Evolutionary conservation across 2,888 invertebrate genomes (phyloP), one percentile per base, ranked within the genome.

Genomic region (Dyspetes luteomarginatus): DNA sequence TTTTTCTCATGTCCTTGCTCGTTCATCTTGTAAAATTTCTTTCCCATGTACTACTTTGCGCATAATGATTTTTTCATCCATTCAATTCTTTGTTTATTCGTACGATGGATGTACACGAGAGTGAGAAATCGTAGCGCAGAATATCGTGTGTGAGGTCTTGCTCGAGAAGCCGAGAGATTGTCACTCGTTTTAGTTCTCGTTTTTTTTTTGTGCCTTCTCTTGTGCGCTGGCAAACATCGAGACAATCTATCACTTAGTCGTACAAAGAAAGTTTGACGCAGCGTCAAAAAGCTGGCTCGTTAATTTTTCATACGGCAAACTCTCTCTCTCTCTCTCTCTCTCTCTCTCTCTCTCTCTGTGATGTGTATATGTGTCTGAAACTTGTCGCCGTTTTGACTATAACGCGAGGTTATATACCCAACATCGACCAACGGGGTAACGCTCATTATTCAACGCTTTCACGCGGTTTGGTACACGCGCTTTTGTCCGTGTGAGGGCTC

Each of bases 221-320:
- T 52, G 58, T 43, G 60, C 62, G 60, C 71, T 78, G 79, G 43
- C 74, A 76, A 80, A 72, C 65, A 55, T 52, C 76, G 79, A 74
- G 84, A 87, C 86, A 85, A 89, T 89, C 89, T 88, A 88, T 89
- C 89, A 89, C 87, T 84, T 83, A 83, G 83, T 72, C 83, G 86
- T 88, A 86, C 87, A 88, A 88, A 84, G 87, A 86, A 88, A 89
- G 86, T 89, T 89, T 89, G 89, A 89, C 89, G 86, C 86, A 76
- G 84, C 87, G 88, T 89, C 89, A 88, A 89, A 89, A 87, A 86
- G 86, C 84, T 77, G 82, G 79, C 85, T 86, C 88, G 87, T 89
- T 90, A 89, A 90, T 90, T 90, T 90, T 90, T 89, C 88, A 90
- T 87, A 87, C 86, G 86, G 86, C 62, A 15, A 50, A 82, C 81